Evolutionary conservation across 2,113 vertebrate species (phyloP), one percentile per base, ranked within the genome.

Genomic region (Alces alces): DNA sequence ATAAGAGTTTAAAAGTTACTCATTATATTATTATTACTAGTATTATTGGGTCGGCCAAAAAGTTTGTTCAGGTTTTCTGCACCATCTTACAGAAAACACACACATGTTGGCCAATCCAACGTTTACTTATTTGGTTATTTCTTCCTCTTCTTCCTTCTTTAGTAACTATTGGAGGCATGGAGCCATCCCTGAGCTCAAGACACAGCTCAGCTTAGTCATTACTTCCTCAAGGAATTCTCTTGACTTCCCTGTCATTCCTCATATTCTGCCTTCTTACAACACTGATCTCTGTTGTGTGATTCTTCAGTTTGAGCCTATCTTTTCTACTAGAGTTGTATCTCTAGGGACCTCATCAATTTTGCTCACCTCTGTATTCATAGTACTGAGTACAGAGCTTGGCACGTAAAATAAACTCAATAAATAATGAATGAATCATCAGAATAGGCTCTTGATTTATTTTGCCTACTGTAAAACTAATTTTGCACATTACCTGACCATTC

Each of bases 371-470:
- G 12, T 90, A 39, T 93, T 86, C 58, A 57, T 86, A 92, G 43
- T 39, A 82, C 30, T 82, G 88, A 52, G 23, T 58, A 76, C 27
- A 96, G 86, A 60, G 14, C 47, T 85, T 92, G 73, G 39, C 43
- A 95, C 25, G 7, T 50, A 90, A 95, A 95, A 93, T n/a, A 70
- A 10, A 93, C 17, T 79, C 79, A 95, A 57, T 33, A 80, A 86
- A 58, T 84, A 90, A 58, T 70, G n/a, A 95, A 76, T 86, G 66
- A 96, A 93, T 90, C n/a, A 85, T 91, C 83, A 60, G 36, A 88
- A 93, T 86, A 50, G 55, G 43, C 25, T 91, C 27, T 73, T 86
- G 64, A 88, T 88, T 92, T 89, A 60, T 91, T 96, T 93, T 89
- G 50, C 45, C 66, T 76, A 12, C 30, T 86, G n/a, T 45, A 78